Base-by-base conservation (phyloP, 2,797 vertebrate genomes). In the Poeciliopsis turneri region DNA sequence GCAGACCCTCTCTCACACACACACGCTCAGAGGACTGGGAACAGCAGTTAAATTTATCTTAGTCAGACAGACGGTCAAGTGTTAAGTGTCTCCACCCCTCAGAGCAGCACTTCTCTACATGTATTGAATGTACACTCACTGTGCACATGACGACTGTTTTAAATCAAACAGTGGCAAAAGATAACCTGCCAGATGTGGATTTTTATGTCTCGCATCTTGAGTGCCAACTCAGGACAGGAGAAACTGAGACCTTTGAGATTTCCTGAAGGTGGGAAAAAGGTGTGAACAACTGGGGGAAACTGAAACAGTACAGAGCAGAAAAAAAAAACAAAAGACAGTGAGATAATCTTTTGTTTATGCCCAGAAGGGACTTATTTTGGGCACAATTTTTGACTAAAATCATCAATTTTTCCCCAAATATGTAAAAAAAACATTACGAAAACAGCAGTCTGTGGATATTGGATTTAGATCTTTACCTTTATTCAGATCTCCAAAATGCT, bases 1-100 rank as follows among this genome's bases (percentile, higher is more conserved):
- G 12, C 74, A 80, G 57, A 49, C 53, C 18, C 8, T 59, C 59
- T 59, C 79, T 41, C 73, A 72, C 51, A 61, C 80, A 73, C 46
- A n/a, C 55, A 28, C 41, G 33, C 20, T 0, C 81, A 78, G 72
- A 81, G 20, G 77, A 57, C 64, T 25, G 71, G 55, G 53, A 45
- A 45, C 79, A 77, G 70, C 59, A 83, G 83, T 81, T 86, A 87
- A 78, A 84, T 90, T 87, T 91, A 94, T 88, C 91, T 82, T 36
- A 25, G 73, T 75, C 78, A 73, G 23, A 47, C 87, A 91, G 86
- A 85, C 68, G 5, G 45, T 72, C 79, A 77, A 90, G 88, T 85
- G 82, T 66, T 75, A 53, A 82, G 68, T 78, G 86, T 86, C 87
- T 90, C 88, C 85, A 77, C 81, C 86, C 71, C 5, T 25, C 75